Evolutionary conservation across 2,888 invertebrate genomes (phyloP), one percentile per base, ranked within the genome.

Genomic region (Bembecia ichneumoniformis): DNA sequence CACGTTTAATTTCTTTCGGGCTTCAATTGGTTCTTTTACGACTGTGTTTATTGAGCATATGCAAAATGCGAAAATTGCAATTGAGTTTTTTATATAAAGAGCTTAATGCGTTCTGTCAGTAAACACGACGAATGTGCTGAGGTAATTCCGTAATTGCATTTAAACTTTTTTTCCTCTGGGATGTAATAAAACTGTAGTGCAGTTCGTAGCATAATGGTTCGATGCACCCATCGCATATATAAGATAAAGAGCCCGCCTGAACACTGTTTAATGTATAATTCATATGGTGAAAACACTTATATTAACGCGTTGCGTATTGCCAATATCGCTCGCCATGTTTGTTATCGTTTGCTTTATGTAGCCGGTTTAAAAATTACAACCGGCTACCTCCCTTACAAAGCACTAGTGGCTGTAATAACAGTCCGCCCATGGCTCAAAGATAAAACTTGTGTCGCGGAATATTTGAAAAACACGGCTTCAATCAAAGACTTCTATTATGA

Each of bases 1-100:
- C 86, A 84, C 86, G 82, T 87, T 84, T 84, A 84, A 86, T 87
- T 86, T 81, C 82, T 82, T 83, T 82, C 75, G 77, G 75, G 68
- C 71, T 72, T 77, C 82, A 82, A 86, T 84, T 80, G 83, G 78
- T 82, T 79, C 78, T 80, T 87, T 87, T 84, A 87, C 76, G 83
- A 83, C 74, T 83, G 81, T 86, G 86, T 86, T 87, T 87, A 87
- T 86, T 84, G 82, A 75, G 77, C 73, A 73, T 72, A 74, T 72
- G 79, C 72, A 71, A 76, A 77, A 77, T 78, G 74, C 77, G 71
- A 75, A 75, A 79, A 77, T 77, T 71, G 74, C 76, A 77, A 79
- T 81, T 75, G 74, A 65, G 68, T 68, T 65, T 71, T 68, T 71
- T 65, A 66, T 68, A 52, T 62, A 58, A 55, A 60, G 55, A 28